Conservation (phyloP, 2,113 vertebrate species). For the Eptesicus fuscus region DNA sequence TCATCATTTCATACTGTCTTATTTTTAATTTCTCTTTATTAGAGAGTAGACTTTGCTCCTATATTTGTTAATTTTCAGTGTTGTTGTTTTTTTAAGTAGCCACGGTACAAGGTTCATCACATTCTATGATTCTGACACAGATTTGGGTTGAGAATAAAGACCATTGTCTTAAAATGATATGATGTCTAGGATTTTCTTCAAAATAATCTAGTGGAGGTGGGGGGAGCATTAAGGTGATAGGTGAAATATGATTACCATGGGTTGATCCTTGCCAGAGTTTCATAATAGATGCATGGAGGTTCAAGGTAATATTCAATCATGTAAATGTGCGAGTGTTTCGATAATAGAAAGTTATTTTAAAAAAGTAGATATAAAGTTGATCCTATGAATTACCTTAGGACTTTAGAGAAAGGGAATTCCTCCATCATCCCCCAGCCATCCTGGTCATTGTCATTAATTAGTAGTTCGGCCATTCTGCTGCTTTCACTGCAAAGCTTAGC, state of each 20-base stretch:
- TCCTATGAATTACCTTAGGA: neutral
- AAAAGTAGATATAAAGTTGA: neutral
- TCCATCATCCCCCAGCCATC: neutral
- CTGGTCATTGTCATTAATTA: neutral
- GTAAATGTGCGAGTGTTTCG: neutral
- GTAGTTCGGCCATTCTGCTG: no score
- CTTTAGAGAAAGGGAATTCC: neutral
- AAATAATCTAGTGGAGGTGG: neutral
- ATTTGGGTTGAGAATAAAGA: neutral
- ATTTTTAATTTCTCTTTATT: slow-evolving; percentile 16
- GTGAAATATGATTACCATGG: neutral
- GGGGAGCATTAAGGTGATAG: neutral
- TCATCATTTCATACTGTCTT: neutral
- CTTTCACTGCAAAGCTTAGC: neutral
- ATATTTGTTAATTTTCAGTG: neutral
- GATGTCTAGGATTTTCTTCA: neutral
- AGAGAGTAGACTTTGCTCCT: neutral
- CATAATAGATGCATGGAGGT: neutral
- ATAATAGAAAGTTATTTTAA: neutral
- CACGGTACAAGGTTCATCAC: neutral
- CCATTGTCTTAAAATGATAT: neutral
- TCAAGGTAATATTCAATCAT: neutral
- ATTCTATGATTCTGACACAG: neutral
- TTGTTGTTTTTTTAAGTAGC: neutral
- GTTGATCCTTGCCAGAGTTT: neutral